Evolutionary conservation across 92 coral and sea anemone genomes (phyloP), one percentile per base, ranked within the genome.

Genomic region (Phenganax marumi): DNA sequence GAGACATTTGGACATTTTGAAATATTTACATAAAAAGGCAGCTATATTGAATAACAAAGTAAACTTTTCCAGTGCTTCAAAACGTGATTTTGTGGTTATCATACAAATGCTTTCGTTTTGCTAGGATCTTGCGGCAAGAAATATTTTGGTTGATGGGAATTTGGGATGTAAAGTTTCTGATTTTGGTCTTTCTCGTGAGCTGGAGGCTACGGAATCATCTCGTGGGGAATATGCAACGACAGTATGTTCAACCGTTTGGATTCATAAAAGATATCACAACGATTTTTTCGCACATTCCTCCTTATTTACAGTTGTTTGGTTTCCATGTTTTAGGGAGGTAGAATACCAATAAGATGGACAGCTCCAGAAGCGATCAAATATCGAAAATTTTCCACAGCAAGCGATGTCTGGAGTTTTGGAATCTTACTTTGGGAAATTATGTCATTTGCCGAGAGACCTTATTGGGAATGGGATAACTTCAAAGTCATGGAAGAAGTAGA

Each of bases 381-480:
- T 60, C 89, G 91, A 60, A 93, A 90, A 77, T 93, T 93, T 64
- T 90, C 93, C 50, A 85, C 97, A 3, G 90, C 97, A 0, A 93
- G 97, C 73, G 97, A 93, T 79, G 93, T 93, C 0, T 93, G 97
- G 97, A 93, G 97, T 77, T 93, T 75, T 68, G 97, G 97, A 0
- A 93, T 93, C 78, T 81, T 91, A 55, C 60, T 93, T 75, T 93
- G 97, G 97, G 97, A 93, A 84, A 91, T 92, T 60, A 89, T 91
- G 90, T 81, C 97, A 16, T 93, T 85, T 83, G 92, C 90, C 13
- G 93, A 91, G 70, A 83, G 97, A 78, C 97, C 97, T 0, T 93
- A 93, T 70, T 91, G 97, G 97, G 93, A 93, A 75, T 93, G 97
- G 97, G 90, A 82, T 85, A 93, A 93, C 84, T 93, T 84, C 66